Conservation (phyloP, 1,140 invertebrate genomes). For the Lysiphlebus fabarum region DNA sequence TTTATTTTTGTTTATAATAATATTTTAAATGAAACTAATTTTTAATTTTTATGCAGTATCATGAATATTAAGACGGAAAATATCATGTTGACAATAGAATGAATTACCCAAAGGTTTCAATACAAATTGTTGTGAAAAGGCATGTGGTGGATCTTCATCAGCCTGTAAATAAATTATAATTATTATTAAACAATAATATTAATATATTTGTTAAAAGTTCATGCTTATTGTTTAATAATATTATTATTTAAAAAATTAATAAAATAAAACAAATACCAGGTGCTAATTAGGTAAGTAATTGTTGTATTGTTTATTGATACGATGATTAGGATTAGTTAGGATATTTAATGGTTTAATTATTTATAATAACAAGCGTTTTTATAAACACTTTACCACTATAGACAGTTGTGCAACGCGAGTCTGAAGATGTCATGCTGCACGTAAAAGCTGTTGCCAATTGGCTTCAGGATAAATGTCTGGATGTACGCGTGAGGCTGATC, state of each 20-base stretch:
- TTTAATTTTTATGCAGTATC: slow-evolving; percentile 63
- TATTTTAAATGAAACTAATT: neutral
- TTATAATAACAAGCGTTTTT: too few species aligned
- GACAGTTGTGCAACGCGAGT: slow-evolving; percentile 76
- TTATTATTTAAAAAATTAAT: neutral
- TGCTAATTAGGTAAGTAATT: too few species aligned
- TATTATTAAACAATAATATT: too few species aligned
- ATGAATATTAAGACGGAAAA: slow-evolving; percentile 88
- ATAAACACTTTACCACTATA: slow-evolving; percentile 41
- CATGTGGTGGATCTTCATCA: slow-evolving; percentile 89
- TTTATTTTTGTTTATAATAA: slow-evolving; percentile 10
- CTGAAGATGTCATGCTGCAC: slow-evolving; percentile 89
- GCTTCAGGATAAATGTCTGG: slow-evolving; percentile 89
- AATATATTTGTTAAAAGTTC: too few species aligned
- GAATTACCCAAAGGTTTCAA: slow-evolving; percentile 78
- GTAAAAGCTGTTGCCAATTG: slow-evolving; percentile 80
- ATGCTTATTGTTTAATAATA: neutral
- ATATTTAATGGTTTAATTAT: too few species aligned
- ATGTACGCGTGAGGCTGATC: slow-evolving; percentile 88
- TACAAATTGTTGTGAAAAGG: slow-evolving; percentile 86
- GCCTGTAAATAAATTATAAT: slow-evolving; percentile 63
- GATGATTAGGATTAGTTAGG: too few species aligned
- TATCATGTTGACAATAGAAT: slow-evolving; percentile 89
- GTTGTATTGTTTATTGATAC: too few species aligned
- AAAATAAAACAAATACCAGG: too few species aligned